phyloP scores from a whole-genome alignment of 1,140 invertebrate species.

The Latrodectus geometricus region DNA sequence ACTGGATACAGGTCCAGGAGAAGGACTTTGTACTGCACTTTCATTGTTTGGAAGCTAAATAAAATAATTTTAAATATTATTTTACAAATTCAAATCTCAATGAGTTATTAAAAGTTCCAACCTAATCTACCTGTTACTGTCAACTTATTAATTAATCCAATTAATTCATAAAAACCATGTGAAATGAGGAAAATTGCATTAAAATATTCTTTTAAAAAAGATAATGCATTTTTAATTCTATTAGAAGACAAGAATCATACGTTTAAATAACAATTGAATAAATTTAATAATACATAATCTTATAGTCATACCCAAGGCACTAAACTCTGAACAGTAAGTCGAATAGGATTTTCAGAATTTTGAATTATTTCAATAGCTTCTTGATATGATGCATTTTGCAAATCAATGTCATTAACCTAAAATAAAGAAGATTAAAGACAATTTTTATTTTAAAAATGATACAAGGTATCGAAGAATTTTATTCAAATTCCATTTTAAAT shows the following conservation, averaged over 20 bases:
- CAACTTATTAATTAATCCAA: too few species aligned
- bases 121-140: too few species aligned
- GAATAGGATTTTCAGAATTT: conserved; percentile 88
- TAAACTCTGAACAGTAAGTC: conserved; percentile 92
- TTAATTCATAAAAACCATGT: too few species aligned
- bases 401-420: conserved; percentile 91
- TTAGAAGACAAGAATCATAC: too few species aligned
- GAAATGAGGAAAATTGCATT: too few species aligned
- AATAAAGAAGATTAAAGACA: conserved; percentile 56
- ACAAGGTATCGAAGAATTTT: too few species aligned
- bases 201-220: too few species aligned
- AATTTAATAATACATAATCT: too few species aligned
- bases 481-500: too few species aligned
- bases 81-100: background rate
- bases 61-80: background rate
- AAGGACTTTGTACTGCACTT: conserved; percentile 39
- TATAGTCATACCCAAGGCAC: conserved; percentile 77
- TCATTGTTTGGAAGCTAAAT: conserved; percentile 40
- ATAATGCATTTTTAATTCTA: too few species aligned
- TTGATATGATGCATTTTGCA: conserved; percentile 91
- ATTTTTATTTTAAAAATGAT: too few species aligned
- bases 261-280: too few species aligned
- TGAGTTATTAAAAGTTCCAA: background rate
- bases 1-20: background rate
- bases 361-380: conserved; percentile 94